phyloP scores from a whole-genome alignment of 1,140 invertebrate species.

The Sogatella furcifera region DNA sequence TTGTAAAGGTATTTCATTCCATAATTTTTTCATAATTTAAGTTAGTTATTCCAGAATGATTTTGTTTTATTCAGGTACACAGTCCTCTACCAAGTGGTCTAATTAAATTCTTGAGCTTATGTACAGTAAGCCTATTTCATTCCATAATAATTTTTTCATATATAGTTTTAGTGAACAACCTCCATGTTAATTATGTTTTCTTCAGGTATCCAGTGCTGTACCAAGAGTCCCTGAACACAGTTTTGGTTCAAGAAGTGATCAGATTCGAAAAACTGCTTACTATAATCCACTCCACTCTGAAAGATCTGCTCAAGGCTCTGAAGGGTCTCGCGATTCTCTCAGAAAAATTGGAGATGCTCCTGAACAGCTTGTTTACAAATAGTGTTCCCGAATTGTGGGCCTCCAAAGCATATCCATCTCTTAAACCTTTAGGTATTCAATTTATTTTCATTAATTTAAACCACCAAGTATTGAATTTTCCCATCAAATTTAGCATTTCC shows the following conservation, averaged over 20 bases:
- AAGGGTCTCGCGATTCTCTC: conserved; percentile 72
- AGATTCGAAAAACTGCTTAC: conserved; percentile 58
- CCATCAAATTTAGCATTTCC: too few species aligned
- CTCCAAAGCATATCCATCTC: conserved; percentile 60
- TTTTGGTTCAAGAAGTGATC: conserved; percentile 67
- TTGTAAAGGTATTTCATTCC: too few species aligned
- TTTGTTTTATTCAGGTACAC: too few species aligned
- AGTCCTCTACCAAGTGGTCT: too few species aligned
- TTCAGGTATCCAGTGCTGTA: conserved; percentile 64
- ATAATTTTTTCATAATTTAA: too few species aligned
- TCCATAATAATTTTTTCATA: too few species aligned
- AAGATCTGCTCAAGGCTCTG: conserved; percentile 58
- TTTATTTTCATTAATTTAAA: too few species aligned
- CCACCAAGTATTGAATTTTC: too few species aligned
- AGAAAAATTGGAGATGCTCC: conserved; percentile 56
- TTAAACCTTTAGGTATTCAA: conserved; percentile 72
- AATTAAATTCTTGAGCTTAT: too few species aligned
- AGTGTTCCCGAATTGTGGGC: conserved; percentile 60
- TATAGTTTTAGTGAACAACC: too few species aligned
- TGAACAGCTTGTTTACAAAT: conserved; percentile 48
- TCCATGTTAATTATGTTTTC: conserved; percentile 9
- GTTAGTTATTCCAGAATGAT: too few species aligned
- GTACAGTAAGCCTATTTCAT: too few species aligned
- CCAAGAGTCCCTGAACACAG: conserved; percentile 73
- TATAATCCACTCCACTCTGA: conserved; percentile 47